Evolutionary conservation across 2,113 vertebrate species (phyloP).

Genomic region (Sceloporus undulatus): DNA sequence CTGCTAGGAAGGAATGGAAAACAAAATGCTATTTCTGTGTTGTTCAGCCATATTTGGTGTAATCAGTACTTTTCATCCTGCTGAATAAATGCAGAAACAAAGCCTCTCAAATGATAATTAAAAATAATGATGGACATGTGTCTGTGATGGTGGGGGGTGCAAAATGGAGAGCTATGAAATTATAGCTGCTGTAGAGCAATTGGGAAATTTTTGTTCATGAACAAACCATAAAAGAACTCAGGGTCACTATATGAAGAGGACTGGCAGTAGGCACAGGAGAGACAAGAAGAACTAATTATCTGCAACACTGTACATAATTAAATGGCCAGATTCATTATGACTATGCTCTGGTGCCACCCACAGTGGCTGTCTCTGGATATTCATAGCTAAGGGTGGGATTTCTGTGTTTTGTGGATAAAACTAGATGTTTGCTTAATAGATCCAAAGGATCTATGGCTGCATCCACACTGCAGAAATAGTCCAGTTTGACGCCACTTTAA

Average conservation of each 20-base stretch:
- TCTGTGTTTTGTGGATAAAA: not conserved
- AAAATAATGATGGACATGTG: no score
- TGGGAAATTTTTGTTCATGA: not conserved
- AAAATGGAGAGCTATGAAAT: not conserved
- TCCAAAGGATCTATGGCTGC: no score
- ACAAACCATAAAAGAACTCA: not conserved
- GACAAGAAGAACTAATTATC: not conserved
- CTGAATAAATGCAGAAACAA: not conserved
- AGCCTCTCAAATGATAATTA: no score
- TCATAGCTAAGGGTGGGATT: not conserved
- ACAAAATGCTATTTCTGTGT: not conserved
- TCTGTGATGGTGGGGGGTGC: not conserved
- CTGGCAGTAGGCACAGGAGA: not conserved
- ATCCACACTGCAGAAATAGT: no score
- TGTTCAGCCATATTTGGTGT: not conserved
- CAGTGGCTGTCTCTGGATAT: not conserved
- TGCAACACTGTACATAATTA: not conserved
- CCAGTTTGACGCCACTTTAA: no score
- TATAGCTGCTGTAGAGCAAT: not conserved
- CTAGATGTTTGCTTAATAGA: not conserved
- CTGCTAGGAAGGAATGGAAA: not conserved
- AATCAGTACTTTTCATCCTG: not conserved
- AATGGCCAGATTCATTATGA: not conserved
- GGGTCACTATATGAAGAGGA: not conserved
- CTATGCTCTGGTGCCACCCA: not conserved